These are phyloP conservation scores for Zoroaster sp. DNA, from an alignment of 53 echinoderm and acorn worm genomes.

Conservation along the genomic window DNA sequence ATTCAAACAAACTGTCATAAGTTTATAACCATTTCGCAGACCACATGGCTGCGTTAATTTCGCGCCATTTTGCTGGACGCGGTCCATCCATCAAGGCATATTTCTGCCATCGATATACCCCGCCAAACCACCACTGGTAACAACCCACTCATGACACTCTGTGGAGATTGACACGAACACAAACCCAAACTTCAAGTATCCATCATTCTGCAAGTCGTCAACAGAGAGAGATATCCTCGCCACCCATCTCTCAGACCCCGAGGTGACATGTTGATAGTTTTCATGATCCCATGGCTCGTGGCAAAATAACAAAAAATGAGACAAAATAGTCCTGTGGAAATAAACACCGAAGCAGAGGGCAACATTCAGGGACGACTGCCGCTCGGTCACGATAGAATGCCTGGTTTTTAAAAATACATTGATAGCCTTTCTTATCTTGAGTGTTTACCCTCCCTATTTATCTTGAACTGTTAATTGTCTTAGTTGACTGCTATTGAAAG, in stretches of 20 bases:
- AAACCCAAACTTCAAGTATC: background rate
- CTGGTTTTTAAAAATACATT: background rate
- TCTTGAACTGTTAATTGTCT: background rate
- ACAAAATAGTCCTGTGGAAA: background rate
- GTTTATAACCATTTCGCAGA: too few species aligned
- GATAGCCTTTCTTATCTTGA: background rate
- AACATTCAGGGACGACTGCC: background rate
- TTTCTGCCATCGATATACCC: too few species aligned
- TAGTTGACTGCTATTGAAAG: too few species aligned
- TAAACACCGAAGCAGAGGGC: background rate
- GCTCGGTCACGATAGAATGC: background rate
- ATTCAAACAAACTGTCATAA: too few species aligned
- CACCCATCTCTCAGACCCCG: constrained; percentile 4
- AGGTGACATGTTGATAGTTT: constrained; percentile 2
- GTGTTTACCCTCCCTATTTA: background rate
- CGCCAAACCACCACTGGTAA: background rate
- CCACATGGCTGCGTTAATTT: too few species aligned
- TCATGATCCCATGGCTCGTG: background rate
- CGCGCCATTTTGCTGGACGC: too few species aligned
- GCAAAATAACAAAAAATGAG: background rate
- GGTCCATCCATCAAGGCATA: too few species aligned
- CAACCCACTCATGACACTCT: background rate
- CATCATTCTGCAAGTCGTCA: background rate
- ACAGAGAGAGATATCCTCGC: background rate
- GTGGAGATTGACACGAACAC: background rate